Evolutionary conservation across 2,113 vertebrate genomes (phyloP).

Genomic region (Bagarius yarrelli): DNA sequence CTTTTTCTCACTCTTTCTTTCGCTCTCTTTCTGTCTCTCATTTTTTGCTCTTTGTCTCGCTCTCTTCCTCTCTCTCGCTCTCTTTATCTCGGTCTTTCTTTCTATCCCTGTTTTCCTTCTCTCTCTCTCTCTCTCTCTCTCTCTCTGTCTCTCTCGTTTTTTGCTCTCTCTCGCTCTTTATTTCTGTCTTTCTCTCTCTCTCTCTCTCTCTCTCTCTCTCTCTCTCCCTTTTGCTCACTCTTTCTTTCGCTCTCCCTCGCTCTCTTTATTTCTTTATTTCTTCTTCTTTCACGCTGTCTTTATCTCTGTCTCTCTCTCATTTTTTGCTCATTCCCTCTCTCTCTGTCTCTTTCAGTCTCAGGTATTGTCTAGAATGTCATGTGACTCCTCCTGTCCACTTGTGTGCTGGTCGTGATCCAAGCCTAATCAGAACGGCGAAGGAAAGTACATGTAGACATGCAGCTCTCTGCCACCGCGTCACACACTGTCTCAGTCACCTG

Average conservation of each 20-base stretch:
- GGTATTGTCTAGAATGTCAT: constrained; percentile 5
- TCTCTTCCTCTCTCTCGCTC: no score
- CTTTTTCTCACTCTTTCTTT: no score
- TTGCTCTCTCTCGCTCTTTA: no score
- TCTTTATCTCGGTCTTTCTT: no score
- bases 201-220: neutral
- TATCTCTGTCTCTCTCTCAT: neutral
- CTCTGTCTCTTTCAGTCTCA: neutral
- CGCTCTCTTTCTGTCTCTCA: no score
- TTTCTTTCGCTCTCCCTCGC: neutral
- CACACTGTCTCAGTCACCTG: neutral
- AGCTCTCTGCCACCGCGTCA: neutral
- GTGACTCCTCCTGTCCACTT: neutral
- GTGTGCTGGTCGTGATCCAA: neutral
- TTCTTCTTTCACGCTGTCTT: neutral
- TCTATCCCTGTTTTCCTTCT: no score
- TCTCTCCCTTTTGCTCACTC: no score
- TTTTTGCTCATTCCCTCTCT: neutral
- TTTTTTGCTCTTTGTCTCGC: no score
- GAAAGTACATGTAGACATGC: neutral
- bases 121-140: no score
- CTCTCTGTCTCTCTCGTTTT: no score
- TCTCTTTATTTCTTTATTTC: neutral
- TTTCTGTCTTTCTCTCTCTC: no score
- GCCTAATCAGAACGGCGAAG: neutral